A percentile compares a stretch with the other conserved stretches of the same genome.
These are phyloP conservation scores for Leucania comma DNA, from an alignment of 2,888 invertebrate species.

Conservation along the genomic window DNA sequence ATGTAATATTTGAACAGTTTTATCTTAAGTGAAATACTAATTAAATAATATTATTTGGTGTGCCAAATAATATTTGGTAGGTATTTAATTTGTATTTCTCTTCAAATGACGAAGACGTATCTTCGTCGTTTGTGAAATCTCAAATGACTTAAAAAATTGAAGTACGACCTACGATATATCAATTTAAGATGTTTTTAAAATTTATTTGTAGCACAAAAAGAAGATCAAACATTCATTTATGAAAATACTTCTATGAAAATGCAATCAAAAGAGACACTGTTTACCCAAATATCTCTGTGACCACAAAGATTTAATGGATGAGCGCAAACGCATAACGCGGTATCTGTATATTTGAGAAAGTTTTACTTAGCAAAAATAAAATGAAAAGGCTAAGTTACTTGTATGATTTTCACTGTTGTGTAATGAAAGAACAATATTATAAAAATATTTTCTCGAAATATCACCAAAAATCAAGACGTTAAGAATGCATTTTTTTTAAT, in stretches of 20 bases:
- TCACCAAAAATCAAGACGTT: conserved; percentile 1
- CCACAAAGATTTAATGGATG: conserved; percentile 1
- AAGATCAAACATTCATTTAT: neutral
- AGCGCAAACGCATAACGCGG: conserved; percentile 17
- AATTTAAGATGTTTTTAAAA: neutral
- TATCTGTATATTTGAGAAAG: conserved; percentile 13
- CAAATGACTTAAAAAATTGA: too few relatives aligned
- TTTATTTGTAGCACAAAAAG: neutral
- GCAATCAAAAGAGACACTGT: neutral
- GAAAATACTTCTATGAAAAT: too few relatives aligned
- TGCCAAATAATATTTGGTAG: too few relatives aligned
- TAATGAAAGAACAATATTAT: neutral
- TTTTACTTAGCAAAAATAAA: neutral
- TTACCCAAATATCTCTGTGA: neutral
- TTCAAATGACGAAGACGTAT: too few relatives aligned
- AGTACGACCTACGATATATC: neutral
- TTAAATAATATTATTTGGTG: neutral
- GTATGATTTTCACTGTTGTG: too few relatives aligned
- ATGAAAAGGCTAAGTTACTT: neutral
- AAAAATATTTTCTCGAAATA: too few relatives aligned
- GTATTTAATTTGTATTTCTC: too few relatives aligned
- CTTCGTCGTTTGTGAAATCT: too few relatives aligned
- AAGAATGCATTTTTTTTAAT: neutral
- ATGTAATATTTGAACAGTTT: neutral
- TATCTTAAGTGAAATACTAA: neutral